Evolutionary conservation across 2,888 invertebrate species (phyloP).

Genomic region (Baronia brevicornis): DNA sequence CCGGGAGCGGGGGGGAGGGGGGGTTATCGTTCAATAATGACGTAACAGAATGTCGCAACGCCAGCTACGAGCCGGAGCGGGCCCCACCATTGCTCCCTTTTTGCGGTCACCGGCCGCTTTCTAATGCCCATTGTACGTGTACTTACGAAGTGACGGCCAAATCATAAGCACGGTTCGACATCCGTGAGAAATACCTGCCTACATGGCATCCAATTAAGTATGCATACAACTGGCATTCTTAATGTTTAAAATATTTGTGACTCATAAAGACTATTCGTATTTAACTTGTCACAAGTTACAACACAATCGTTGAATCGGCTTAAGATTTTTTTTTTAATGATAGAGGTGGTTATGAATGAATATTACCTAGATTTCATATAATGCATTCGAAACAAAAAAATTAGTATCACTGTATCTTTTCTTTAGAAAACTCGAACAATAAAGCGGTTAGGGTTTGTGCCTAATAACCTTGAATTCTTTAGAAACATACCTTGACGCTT

Average conservation of each 20-base stretch:
- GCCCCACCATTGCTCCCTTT: conserved; percentile 67
- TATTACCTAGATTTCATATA: no score
- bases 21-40: conserved; percentile 54
- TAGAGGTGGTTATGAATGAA: no score
- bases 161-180: conserved; percentile 49
- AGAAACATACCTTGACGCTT: no score
- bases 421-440: no score
- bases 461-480: no score
- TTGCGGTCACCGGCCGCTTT: conserved; percentile 68
- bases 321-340: no score
- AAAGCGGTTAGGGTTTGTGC: no score
- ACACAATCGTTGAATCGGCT: no score
- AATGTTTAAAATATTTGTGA: not conserved
- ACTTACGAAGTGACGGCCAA: conserved; percentile 46
- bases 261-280: no score
- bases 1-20: conserved; percentile 30
- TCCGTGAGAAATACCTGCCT: conserved; percentile 55
- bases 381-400: no score
- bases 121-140: conserved; percentile 70
- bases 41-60: conserved; percentile 64
- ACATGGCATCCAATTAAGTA: conserved; percentile 39
- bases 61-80: conserved; percentile 24
- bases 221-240: conserved; percentile 10
- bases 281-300: no score
- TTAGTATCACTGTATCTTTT: no score